Evolutionary conservation across 2,888 invertebrate genomes (phyloP).

Genomic region (Deilephila porcellus): DNA sequence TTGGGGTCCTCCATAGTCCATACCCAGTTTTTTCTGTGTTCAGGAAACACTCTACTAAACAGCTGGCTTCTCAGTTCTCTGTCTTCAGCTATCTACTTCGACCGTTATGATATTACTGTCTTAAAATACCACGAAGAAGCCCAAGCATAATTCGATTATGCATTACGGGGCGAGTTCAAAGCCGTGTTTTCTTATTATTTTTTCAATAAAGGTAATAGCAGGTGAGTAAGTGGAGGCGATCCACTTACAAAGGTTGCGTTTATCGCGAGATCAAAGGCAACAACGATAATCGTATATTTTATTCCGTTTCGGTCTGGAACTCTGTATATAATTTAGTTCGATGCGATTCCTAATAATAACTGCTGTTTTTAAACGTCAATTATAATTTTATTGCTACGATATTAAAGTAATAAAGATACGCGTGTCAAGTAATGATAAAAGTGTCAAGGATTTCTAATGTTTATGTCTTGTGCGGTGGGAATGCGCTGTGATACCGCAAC

Average conservation of each 20-base stretch:
- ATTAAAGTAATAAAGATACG: constrained; percentile 21
- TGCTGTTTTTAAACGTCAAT: neutral
- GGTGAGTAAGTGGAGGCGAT: constrained; percentile 5
- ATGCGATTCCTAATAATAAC: neutral
- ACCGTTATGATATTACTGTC: neutral
- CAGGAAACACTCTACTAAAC: too few relatives aligned
- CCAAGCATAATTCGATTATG: constrained; percentile 4
- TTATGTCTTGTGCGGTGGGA: constrained; percentile 9
- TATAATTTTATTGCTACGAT: constrained; percentile 22
- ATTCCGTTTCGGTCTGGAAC: neutral
- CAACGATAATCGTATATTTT: neutral
- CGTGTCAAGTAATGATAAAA: constrained; percentile 37
- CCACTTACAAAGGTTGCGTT: neutral
- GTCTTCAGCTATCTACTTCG: neutral
- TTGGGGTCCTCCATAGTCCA: too few relatives aligned
- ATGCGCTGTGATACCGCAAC: neutral
- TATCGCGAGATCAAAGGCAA: constrained; percentile 5
- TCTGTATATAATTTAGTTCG: constrained; percentile 5
- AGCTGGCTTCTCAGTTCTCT: too few relatives aligned
- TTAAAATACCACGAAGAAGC: neutral
- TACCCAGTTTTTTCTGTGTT: too few relatives aligned
- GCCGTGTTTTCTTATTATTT: constrained; percentile 1
- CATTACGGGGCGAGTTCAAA: neutral
- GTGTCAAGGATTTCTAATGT: constrained; percentile 21
- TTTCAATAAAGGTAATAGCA: neutral